Evolutionary conservation across 2,113 vertebrate genomes (phyloP), one percentile per base, ranked within the genome.

Genomic region (Cephalopterus ornatus): DNA sequence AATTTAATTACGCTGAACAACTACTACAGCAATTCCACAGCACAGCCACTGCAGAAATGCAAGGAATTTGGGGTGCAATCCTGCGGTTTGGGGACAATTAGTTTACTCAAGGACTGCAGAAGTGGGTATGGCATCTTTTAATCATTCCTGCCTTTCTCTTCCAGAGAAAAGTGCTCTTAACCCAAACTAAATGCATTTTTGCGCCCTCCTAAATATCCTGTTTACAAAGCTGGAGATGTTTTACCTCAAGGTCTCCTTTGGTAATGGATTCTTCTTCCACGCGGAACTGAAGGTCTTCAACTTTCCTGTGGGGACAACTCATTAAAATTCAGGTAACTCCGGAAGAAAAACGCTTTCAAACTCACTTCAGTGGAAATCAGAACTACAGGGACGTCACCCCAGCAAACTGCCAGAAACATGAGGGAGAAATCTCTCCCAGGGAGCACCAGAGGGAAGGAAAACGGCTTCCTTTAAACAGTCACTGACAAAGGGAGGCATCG

Each of bases 191-290:
- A 4, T 52, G 30, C 14, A 27, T 26, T 81, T 75, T 66, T 81
- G 30, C 46, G 35, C 32, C 85, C 35, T n/a, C 62, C 63, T 65
- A 55, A 4, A 55, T 2, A 65, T 35, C 47, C 42, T 47, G 32
- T 26, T 86, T 52, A 77, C 41, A 68, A 70, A 95, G 80, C 35
- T 84, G 66, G 65, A 55, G 89, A 84, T 66, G 37, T 96, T 97
- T 99, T 99, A 99, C 99, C 99, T 99, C 99, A 86, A 99, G 98
- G 85, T 99, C 99, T 88, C 99, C 99, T 99, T 99, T 99, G 97
- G 99, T 99, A 95, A 99, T 99, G 50, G 99, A 99, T 87, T 99
- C 99, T 97, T 99, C 99, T 83, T 99, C 99, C 63, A 99, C 99
- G 28, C 99, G 99, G 97, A 99, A 99, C 96, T 99, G 99, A 96